Evolutionary conservation across 23 tunicate species (phyloP), one percentile per base, ranked within the genome.

Genomic region (Botrylloides violaceus): DNA sequence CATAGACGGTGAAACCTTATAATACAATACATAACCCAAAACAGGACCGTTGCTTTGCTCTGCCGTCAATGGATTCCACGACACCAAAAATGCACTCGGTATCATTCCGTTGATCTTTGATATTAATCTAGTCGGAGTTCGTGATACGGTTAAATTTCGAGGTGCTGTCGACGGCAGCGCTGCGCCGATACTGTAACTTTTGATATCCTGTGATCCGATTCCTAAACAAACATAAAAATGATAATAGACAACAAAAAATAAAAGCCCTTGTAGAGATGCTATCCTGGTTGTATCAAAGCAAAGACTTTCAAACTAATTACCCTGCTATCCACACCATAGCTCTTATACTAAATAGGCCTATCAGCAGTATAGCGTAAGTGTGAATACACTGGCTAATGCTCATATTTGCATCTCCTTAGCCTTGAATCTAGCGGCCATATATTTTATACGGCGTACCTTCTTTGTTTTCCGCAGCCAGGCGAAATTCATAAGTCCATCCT

Each of bases 401-500:
- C n/a, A n/a, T n/a, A 18, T 12, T 12, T 12, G 55, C 18, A 47
- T 18, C 55, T 18, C 55, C 12, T 47, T 47, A 47, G 55, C 55
- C 55, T 12, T 18, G 18, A 12, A 12, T 47, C 18, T 12, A 47
- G 18, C 12, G 55, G 55, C 55, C 55, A 47, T 47, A 47, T 12
- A 47, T 12, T 47, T 47, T 12, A 47, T 47, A 18, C 12, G 55
- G 12, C 36, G 35, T 48, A 90, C 97, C 97, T 78, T 83, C 85
- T 9, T 32, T n/a, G 60, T 90, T 90, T 18, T 71, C 49, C 29
- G 90, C 97, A 6, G 85, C 60, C 21, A 90, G 34, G 1, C 34
- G 39, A 66, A 90, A 83, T 23, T 66, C 70, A 36, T 90, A 90
- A 0, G 60, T 74, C 97, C 97, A 90, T 7, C 97, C 97, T 2